These are phyloP conservation scores for Sphenopsis melanotis DNA, from an alignment of 2,797 vertebrate genomes.

Conservation along the genomic window DNA sequence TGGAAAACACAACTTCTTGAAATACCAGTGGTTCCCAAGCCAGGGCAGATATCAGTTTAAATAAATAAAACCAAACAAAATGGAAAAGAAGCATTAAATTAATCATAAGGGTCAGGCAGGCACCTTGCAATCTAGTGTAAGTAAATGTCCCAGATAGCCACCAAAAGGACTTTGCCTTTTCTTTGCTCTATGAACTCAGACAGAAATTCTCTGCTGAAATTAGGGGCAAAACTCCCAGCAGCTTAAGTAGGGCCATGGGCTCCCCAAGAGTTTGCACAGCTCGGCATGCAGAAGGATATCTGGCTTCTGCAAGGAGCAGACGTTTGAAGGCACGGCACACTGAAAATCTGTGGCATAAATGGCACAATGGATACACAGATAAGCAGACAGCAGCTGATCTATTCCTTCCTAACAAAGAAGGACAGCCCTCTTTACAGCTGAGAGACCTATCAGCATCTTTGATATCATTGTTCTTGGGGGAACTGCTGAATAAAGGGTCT, in stretches of 20 bases:
- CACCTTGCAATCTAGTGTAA: neutral
- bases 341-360: slow-evolving; percentile 17
- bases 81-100: neutral
- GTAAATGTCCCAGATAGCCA: neutral
- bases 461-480: slow-evolving; percentile 59
- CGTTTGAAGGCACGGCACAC: neutral
- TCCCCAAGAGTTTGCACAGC: neutral
- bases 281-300: neutral
- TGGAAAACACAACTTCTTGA: neutral
- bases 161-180: neutral
- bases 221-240: neutral
- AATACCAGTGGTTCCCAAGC: neutral
- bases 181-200: neutral
- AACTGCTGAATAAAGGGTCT: slow-evolving; percentile 58
- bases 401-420: slow-evolving; percentile 48
- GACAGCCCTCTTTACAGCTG: slow-evolving; percentile 43
- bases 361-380: slow-evolving; percentile 22
- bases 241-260: neutral
- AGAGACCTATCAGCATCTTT: slow-evolving; percentile 59
- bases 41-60: neutral
- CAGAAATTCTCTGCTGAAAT: neutral
- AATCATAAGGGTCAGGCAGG: neutral
- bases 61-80: neutral
- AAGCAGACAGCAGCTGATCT: slow-evolving; percentile 43
- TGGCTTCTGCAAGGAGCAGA: neutral